Base-by-base conservation (phyloP, 2,888 invertebrate genomes). In the Exocentrus adspersus region DNA sequence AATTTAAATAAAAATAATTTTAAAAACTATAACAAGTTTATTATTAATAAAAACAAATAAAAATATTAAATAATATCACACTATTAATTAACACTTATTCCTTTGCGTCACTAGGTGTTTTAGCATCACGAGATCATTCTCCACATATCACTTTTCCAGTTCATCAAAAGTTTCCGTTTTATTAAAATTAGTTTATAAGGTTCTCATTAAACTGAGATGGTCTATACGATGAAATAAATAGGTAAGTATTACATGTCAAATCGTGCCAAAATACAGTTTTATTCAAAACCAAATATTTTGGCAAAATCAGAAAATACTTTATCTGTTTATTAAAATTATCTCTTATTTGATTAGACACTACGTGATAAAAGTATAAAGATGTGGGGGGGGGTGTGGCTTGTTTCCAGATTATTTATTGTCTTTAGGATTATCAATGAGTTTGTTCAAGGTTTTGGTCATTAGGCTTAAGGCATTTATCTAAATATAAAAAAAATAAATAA, bases 21-120 rank as follows among this genome's bases (percentile, higher is more conserved):
- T 73, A 77, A 78, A 77, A 78, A 75, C 69, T 77, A 75, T 78
- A 80, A 80, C 79, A 80, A 79, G 66, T 74, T 56, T n/a, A n/a
- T 73, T 74, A 77, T 73, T 72, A 73, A 78, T 75, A 77, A 73
- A 80, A 82, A 80, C 76, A 81, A 81, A 78, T 80, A 75, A 77
- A 80, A 81, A 79, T 81, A 82, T 82, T 82, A 83, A 82, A 80
- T 82, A 83, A 82, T 83, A 83, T 83, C 83, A 83, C 83, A 83
- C 83, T 81, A 81, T 78, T 73, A 76, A 77, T 79, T 77, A 79
- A 80, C 79, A 75, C 76, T 75, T 76, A 73, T 77, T 77, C 75
- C 77, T 76, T 78, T 77, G 77, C 78, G 77, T 81, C 78, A 79
- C 77, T 77, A 75, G 75, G 77, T 78, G 77, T 78, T 78, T 73